Evolutionary conservation across 2,888 invertebrate species (phyloP), one percentile per base, ranked within the genome.

Genomic region (Rhagonycha lutea): DNA sequence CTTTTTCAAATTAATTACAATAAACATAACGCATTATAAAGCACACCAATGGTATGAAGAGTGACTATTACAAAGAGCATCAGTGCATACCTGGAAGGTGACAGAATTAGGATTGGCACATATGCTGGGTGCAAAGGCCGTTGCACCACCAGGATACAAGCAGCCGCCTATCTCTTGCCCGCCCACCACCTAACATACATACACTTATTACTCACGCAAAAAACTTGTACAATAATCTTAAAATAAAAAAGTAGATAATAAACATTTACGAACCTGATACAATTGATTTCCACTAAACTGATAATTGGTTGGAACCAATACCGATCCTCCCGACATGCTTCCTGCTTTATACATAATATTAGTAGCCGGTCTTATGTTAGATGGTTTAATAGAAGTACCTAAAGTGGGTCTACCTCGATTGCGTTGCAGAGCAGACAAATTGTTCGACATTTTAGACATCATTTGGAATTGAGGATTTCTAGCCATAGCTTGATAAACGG

Each of bases 271-370:
- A 87, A 93, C 92, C 90, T 91, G 91, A 88, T 90, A 92, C 82
- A 92, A 88, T 85, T 92, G 92, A 85, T 91, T 92, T 80, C 90
- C 90, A 80, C 89, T 88, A 79, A 92, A 88, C 80, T 91, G 91
- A 85, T 92, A 92, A 75, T 90, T 90, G 10, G 91, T 89, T 12
- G 92, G 90, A 73, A 91, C 88, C 81, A 90, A 85, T 67, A 92
- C 89, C 72, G 89, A 88, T 1, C 85, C 85, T 76, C 90, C 89
- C 68, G 90, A 89, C 23, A 92, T 88, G 76, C 90, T 90, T 77
- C 90, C 90, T 81, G 92, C 92, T 88, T 94, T 92, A 83, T 93
- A 93, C 89, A 94, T 91, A 87, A 94, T 92, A 71, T 92, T 92
- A 28, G 82, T 69, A 24, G 63, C 86, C 71, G 88, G 86, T 68